These are phyloP conservation scores for Novumbra hubbsi DNA, from an alignment of 2,797 vertebrate species.

Conservation along the genomic window DNA sequence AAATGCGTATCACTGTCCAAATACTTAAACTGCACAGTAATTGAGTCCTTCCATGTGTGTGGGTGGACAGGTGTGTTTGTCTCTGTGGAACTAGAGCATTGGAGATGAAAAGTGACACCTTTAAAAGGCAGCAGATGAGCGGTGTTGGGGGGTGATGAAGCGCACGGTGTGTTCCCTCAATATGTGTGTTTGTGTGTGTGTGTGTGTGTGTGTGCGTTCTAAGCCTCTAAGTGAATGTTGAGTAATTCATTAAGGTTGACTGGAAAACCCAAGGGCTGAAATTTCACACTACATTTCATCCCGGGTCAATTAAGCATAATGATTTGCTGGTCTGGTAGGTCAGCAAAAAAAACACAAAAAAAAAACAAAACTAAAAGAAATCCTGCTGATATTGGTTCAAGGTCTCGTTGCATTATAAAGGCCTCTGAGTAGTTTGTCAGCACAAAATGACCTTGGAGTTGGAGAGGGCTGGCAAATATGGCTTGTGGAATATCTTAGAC, in stretches of 20 bases:
- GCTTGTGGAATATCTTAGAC: constrained; percentile 37
- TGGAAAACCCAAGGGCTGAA: constrained; percentile 62
- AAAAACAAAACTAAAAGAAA: background rate
- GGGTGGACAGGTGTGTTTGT: background rate
- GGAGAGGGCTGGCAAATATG: constrained; percentile 51
- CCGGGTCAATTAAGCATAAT: constrained; percentile 73
- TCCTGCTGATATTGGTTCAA: constrained; percentile 60
- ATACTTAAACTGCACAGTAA: background rate
- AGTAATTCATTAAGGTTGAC: constrained; percentile 71
- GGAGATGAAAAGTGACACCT: constrained; percentile 19
- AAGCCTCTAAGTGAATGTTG: constrained; percentile 63
- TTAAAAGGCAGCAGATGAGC: constrained; percentile 35
- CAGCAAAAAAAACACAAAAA: constrained; percentile 47
- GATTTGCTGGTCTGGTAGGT: constrained; percentile 62
- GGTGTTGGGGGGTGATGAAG: constrained; percentile 49
- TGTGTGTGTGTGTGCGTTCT: constrained; percentile 7
- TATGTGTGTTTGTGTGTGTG: constrained; percentile 23
- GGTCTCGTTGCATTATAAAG: constrained; percentile 62
- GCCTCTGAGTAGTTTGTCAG: constrained; percentile 63
- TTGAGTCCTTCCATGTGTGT: background rate
- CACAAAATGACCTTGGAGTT: constrained; percentile 73
- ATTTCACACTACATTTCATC: constrained; percentile 79
- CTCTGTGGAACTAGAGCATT: constrained; percentile 26
- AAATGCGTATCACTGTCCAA: too few relatives aligned
- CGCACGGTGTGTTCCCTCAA: constrained; percentile 39